Evolutionary conservation across 1,140 invertebrate genomes (phyloP), one percentile per base, ranked within the genome.

Genomic region (Condylostylus longicornis): DNA sequence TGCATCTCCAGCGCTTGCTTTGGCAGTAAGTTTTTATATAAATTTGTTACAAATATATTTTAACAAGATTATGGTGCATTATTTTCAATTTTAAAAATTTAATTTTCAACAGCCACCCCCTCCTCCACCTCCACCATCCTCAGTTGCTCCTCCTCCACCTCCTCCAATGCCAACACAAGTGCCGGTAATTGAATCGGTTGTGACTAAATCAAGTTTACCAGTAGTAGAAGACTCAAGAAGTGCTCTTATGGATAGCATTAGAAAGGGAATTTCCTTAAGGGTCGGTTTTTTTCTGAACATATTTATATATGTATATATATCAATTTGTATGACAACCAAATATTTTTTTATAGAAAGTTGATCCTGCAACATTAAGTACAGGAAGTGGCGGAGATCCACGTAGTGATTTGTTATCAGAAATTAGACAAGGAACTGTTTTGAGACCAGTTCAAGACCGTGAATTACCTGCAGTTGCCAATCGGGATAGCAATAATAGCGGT

Each of bases 221-320:
- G 48, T 55, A 5, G 44, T 44, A 28, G 33, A 46, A 2, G 77
- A 82, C 59, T 48, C 68, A 4, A 65, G 72, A 9, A 69, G 71
- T 32, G 75, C 75, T 23, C 69, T 91, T 4, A 72, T 90, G 73
- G 75, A 82, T 36, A 75, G 75, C 38, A 89, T 90, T 46, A 65
- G 79, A 45, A 72, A 64, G 49, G 82, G 82, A 19, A 69, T 66
- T 19, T 56, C 52, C 9, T 54, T 81, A 2, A 77, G 71, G 65
- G 75, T 77, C 46, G 52, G 37, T 39, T 3, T 14, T 21, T 36
- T 35, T 27, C 42, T 18, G 12, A 33, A 12, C 12, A 14, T n/a
- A 6, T 15, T 9, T 2, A 13, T 13, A 18, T 33, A 25, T 4
- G 12, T 12, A n/a, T n/a, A n/a, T n/a, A n/a, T n/a, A n/a, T n/a